A percentile compares a stretch with the other conserved stretches of the same genome.
These are phyloP conservation scores for Dendrocincla tyrannina DNA, from an alignment of 2,797 vertebrate genomes.

Conservation along the genomic window DNA sequence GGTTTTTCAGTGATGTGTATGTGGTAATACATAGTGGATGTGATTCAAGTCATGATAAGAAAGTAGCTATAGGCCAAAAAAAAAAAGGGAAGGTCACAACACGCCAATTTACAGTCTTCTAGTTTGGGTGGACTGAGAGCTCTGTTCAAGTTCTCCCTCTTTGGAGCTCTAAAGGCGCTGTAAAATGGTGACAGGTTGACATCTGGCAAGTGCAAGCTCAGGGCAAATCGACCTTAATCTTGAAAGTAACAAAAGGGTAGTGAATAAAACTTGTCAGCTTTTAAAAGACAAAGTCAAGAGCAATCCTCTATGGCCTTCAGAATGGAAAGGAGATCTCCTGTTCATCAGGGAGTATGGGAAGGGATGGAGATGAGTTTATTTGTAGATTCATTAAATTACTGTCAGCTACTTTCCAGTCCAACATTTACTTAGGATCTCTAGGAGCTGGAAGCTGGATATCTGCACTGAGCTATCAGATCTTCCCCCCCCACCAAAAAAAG, in stretches of 20 bases:
- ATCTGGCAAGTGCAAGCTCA: neutral
- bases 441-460: neutral
- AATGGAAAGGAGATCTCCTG: neutral
- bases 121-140: neutral
- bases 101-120: neutral
- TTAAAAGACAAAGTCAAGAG: neutral
- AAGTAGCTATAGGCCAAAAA: neutral
- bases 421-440: neutral
- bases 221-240: neutral
- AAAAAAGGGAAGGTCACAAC: neutral
- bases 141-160: neutral
- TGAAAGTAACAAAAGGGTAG: neutral
- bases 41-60: neutral
- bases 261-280: neutral
- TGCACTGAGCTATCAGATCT: neutral
- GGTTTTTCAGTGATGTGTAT: neutral
- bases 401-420: neutral
- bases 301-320: neutral
- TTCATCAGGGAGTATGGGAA: neutral
- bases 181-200: fast-evolving
- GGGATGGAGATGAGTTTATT: neutral
- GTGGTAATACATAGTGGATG: neutral
- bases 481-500: neutral
- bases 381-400: neutral
- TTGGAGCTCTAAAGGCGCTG: neutral